Evolutionary conservation across 2,888 invertebrate genomes (phyloP).

Genomic region (Acanthococcus lagerstroemiae): DNA sequence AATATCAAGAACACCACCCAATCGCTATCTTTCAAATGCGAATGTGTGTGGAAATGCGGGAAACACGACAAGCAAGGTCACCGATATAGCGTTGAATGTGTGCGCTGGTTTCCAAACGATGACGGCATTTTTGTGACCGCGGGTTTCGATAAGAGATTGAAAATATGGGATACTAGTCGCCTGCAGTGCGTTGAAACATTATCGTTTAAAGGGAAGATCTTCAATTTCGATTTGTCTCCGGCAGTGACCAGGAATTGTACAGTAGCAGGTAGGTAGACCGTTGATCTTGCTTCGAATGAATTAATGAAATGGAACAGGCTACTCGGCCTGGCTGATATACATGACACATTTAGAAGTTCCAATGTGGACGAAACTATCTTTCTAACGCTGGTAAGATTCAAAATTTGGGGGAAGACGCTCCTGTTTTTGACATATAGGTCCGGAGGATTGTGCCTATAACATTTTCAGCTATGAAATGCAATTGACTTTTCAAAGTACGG

Average conservation of each 20-base stretch:
- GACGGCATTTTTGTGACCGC: conserved; percentile 31
- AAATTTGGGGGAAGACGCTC: too few species aligned
- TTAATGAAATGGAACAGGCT: too few species aligned
- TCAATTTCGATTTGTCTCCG: conserved; percentile 31
- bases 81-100: conserved; percentile 26
- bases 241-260: conserved; percentile 18
- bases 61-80: conserved; percentile 19
- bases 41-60: conserved; percentile 15
- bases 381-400: too few species aligned
- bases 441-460: too few species aligned
- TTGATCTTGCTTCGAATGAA: background rate
- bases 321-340: too few species aligned
- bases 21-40: conserved; percentile 10
- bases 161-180: conserved; percentile 31
- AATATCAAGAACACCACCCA: conserved; percentile 25
- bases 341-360: too few species aligned
- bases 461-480: too few species aligned
- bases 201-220: conserved; percentile 23
- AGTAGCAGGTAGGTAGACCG: conserved; percentile 31
- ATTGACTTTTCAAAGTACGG: too few species aligned
- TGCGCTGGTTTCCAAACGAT: conserved; percentile 33
- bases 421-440: too few species aligned
- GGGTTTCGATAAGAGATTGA: conserved; percentile 25
- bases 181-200: conserved; percentile 21
- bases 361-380: too few species aligned